Conservation (phyloP, 2,113 vertebrate species). For the Catagonus wagneri region DNA sequence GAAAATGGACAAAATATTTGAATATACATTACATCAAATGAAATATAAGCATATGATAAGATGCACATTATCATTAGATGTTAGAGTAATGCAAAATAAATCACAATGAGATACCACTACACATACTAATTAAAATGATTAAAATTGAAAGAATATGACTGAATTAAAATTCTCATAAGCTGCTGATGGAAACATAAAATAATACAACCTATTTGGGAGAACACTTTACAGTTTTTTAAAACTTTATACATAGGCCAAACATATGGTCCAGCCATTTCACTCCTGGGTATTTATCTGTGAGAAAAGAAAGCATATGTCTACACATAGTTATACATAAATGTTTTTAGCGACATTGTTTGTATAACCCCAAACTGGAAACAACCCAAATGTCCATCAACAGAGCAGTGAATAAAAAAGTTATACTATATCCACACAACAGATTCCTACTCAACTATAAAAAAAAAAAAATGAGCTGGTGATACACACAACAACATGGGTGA, state of each 20-base stretch:
- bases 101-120: not conserved
- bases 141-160: not conserved
- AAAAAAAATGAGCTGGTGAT: not conserved
- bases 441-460: not conserved
- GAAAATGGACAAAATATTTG: slow-evolving; percentile 22
- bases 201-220: not conserved
- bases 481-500: not conserved
- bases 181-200: not conserved
- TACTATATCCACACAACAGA: not conserved
- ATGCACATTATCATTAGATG: not conserved
- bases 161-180: not conserved
- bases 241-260: not conserved
- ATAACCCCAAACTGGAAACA: not conserved
- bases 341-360: slow-evolving; percentile 20
- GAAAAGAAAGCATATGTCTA: not conserved
- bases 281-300: not conserved
- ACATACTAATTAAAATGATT: not conserved
- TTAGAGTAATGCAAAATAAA: slow-evolving; percentile 18
- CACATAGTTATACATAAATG: not conserved
- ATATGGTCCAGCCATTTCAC: not conserved
- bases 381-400: not conserved
- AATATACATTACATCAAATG: not conserved
- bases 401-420: not conserved
- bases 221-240: slow-evolving; percentile 8
- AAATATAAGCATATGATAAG: not conserved